Percentiles rank a stretch among this genome's conserved stretches.
These are phyloP conservation scores for Stenoptilia bipunctidactyla DNA, from an alignment of 2,888 invertebrate species.

Conservation along the genomic window DNA sequence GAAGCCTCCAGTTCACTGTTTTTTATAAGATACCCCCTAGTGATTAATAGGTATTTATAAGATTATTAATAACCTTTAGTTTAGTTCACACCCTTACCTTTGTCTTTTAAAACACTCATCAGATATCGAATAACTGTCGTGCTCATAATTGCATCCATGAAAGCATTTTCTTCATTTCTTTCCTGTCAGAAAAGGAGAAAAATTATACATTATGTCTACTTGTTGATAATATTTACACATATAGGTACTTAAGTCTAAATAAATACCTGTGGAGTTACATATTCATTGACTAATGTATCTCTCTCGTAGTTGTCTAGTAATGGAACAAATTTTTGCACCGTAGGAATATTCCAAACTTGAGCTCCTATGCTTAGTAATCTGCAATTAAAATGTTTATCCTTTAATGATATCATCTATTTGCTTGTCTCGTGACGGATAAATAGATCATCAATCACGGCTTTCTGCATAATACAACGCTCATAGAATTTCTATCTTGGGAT, in stretches of 20 bases:
- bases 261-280: constrained; percentile 75
- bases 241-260: constrained; percentile 1
- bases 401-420: no score
- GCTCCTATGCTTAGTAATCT: constrained; percentile 78
- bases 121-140: constrained; percentile 82
- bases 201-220: not conserved
- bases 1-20: no score
- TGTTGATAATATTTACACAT: not conserved
- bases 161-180: constrained; percentile 81
- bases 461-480: no score
- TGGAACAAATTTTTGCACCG: constrained; percentile 78
- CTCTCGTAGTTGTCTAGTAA: constrained; percentile 90
- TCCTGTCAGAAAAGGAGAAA: constrained; percentile 53
- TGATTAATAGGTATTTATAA: no score
- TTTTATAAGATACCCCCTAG: no score
- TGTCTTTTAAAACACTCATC: constrained; percentile 76
- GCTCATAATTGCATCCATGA: constrained; percentile 82
- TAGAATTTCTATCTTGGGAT: no score
- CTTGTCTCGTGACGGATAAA: no score
- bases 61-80: not conserved
- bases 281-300: constrained; percentile 79
- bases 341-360: constrained; percentile 75
- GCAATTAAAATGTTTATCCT: constrained; percentile 21
- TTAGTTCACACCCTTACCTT: constrained; percentile 43
- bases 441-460: no score